Evolutionary conservation across 2,797 vertebrate genomes (phyloP).

Genomic region (Iguana delicatissima): DNA sequence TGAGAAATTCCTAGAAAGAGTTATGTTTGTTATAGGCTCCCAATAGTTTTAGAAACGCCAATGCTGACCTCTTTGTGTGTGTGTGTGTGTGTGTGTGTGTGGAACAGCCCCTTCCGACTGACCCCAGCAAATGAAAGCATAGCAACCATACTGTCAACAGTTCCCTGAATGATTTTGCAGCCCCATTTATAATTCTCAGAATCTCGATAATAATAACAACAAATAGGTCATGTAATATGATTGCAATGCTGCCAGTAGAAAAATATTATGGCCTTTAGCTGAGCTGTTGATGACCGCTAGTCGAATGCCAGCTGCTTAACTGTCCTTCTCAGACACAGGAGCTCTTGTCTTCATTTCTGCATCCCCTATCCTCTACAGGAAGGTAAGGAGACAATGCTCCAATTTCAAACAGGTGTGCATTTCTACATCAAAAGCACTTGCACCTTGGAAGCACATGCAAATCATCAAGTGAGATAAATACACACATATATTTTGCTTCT

Average conservation of each 20-base stretch:
- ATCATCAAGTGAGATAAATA: neutral
- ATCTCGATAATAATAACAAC: constrained; percentile 10
- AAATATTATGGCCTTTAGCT: neutral
- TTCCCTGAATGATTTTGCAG: constrained; percentile 24
- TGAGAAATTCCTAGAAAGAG: constrained; percentile 40
- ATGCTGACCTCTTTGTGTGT: neutral
- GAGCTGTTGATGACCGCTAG: neutral
- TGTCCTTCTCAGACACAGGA: neutral
- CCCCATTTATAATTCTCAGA: constrained; percentile 29
- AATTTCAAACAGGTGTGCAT: neutral
- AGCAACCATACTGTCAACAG: neutral
- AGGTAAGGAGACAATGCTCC: neutral
- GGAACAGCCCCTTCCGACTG: neutral
- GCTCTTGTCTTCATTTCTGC: neutral
- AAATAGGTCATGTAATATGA: constrained; percentile 12
- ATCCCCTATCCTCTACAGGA: neutral
- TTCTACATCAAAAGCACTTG: neutral
- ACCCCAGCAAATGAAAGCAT: neutral
- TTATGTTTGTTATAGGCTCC: neutral
- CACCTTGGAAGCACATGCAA: neutral
- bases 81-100: too few species aligned
- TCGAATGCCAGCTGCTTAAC: neutral
- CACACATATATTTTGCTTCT: neutral
- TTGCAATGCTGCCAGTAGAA: neutral
- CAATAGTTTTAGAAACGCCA: constrained; percentile 4